Evolutionary conservation across 1,140 invertebrate species (phyloP), one percentile per base, ranked within the genome.

Genomic region (Berghia stephanieae): DNA sequence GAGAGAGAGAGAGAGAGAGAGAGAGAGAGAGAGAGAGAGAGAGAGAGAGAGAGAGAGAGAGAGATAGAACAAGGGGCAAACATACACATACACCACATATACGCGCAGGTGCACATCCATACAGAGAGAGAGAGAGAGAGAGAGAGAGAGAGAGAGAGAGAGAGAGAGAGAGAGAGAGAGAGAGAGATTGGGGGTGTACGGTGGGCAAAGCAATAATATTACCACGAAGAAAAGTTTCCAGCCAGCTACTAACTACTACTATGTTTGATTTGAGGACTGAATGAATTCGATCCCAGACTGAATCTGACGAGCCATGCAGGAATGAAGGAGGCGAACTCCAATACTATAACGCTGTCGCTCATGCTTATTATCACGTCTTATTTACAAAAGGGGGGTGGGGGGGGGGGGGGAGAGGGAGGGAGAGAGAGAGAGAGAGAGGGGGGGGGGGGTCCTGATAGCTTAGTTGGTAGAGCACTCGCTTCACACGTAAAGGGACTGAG

Each of bases 141-240:
- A 43, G 42, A 27, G 42, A 44, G n/a, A 71, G 34, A 42, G 21
- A 43, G 40, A 40, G 68, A 43, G 40, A 40, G 68, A 71, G 68
- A 44, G 68, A 40, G 68, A 43, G 36, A 43, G 42, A 44, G n/a
- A 71, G 34, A 42, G 21, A 43, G 40, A 40, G 68, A 2, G 42
- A 3, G 68, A 44, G 68, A 4, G 68, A 42, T n/a, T 6, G 40
- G 34, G 2, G 34, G 21, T 27, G 55, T 27, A 60, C n/a, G 34
- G 21, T 27, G 55, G 34, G 10, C n/a, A 10, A 31, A 31, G 60
- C 60, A 27, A 27, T 38, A 36, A 66, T 38, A 38, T 38, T 31
- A 38, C 21, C 24, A 34, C 10, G 24, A n/a, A 34, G 24, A 27
- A 13, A 52, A 52, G 13, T 52, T 52, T 52, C 13, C 24, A 13